Base-by-base conservation (phyloP, 1,140 invertebrate genomes). In the Aphaenogaster rudis region DNA sequence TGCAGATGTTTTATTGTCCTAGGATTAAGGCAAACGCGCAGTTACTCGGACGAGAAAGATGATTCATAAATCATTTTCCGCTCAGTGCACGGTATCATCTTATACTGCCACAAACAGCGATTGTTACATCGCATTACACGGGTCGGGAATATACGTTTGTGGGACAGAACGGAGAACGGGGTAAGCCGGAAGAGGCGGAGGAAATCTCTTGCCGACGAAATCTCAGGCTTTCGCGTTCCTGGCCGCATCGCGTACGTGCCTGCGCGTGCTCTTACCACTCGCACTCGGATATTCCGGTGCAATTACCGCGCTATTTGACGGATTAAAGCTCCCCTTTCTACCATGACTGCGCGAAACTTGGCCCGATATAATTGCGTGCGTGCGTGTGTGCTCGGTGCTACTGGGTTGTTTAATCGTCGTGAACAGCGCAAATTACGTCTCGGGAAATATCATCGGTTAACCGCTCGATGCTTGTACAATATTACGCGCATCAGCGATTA, bases 271-370 rank as follows among this genome's bases (percentile, higher is more conserved):
- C 36, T 81, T 71, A 71, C 63, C 48, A 42, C 36, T 52, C 13
- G 59, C 42, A 13, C 42, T n/a, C 61, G 42, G 61, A 66, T 78
- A 78, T 66, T 66, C 21, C 9, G 48, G 50, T 0, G 78, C 48
- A 81, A 81, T 81, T 81, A 80, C 48, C 3, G 45, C 7, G 45
- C 61, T 71, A 42, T 81, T 81, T 57, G 78, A 71, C 21, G 78
- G 33, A 81, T 71, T 81, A 81, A 80, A 80, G n/a, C 63, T 11
- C 5, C 7, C 21, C 36, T 71, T 42, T 54, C 36, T 54, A n/a
- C 17, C 21, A 33, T 5, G 21, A 11, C 7, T 13, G 13, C 21
- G 15, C 36, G 36, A 79, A 28, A 81, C 21, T 81, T 69, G 8
- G 48, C 8, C 9, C 66, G 17, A 64, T 52, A 67, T 45, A 45